Evolutionary conservation across 2,113 vertebrate genomes (phyloP).

Genomic region (Alouatta palliata): DNA sequence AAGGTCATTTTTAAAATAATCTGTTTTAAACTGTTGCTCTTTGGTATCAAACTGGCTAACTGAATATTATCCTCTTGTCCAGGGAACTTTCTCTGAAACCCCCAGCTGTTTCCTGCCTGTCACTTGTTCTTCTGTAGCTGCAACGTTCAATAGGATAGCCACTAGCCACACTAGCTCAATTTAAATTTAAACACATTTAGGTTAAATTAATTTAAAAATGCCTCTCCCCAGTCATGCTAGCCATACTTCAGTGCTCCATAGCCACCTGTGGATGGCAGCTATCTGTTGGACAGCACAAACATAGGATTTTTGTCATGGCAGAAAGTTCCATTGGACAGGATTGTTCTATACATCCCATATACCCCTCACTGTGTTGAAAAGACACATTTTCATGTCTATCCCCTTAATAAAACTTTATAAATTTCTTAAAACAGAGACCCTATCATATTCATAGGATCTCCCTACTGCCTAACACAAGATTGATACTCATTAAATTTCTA

Average conservation of each 20-base stretch:
- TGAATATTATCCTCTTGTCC: not conserved
- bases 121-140: not conserved
- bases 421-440: not conserved
- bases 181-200: not conserved
- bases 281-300: not conserved
- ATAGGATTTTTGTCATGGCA: not conserved
- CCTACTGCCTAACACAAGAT: not conserved
- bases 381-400: not conserved
- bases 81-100: not conserved
- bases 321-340: not conserved
- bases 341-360: fast-evolving
- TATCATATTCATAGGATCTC: not conserved
- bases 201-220: not conserved
- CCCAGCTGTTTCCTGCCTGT: not conserved
- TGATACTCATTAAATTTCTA: not conserved
- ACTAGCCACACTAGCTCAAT: not conserved
- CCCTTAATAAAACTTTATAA: not conserved
- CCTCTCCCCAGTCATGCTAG: not conserved
- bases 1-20: not conserved
- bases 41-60: not conserved
- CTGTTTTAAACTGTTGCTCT: not conserved
- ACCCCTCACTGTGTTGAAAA: not conserved
- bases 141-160: too few relatives aligned
- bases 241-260: not conserved
- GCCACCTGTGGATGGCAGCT: not conserved